Conservation (phyloP, 2,797 vertebrate species). For the Oryzias sinensis region DNA sequence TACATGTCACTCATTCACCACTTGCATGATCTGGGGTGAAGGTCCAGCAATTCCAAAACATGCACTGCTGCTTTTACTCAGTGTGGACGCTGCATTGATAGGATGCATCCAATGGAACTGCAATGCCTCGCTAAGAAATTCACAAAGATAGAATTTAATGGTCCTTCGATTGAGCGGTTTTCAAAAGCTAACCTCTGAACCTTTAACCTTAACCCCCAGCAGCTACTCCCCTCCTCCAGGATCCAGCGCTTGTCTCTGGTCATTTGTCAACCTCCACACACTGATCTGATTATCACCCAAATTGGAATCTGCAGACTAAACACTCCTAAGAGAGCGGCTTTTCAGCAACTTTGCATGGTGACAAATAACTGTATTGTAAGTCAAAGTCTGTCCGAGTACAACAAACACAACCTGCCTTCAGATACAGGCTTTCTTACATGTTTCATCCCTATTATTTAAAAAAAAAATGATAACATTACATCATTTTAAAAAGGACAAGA, state of each 20-base stretch:
- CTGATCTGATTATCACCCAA: conserved; percentile 76
- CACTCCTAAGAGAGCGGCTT: conserved; percentile 65
- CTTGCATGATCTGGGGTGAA: conserved; percentile 1
- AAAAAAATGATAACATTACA: too few species aligned
- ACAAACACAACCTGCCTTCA: too few species aligned
- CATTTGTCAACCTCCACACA: conserved; percentile 72
- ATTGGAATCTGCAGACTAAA: conserved; percentile 70
- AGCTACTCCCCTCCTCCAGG: conserved; percentile 61
- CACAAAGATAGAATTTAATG: conserved; percentile 78
- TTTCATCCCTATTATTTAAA: too few species aligned
- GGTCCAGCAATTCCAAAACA: conserved; percentile 4
- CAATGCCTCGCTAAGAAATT: conserved; percentile 48
- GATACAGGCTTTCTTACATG: too few species aligned
- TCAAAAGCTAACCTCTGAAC: conserved; percentile 76
- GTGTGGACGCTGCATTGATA: conserved; percentile 4
- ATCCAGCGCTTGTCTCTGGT: conserved; percentile 69
- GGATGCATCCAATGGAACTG: conserved; percentile 34
- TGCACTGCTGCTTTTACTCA: conserved; percentile 7
- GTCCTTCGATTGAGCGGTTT: conserved; percentile 72
- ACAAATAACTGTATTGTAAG: conserved; percentile 62
- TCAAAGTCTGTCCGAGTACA: too few species aligned
- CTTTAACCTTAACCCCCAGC: conserved; percentile 54
- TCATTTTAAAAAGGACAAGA: too few species aligned
- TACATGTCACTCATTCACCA: neutral
- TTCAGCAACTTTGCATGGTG: conserved; percentile 69